Base-by-base conservation (phyloP, 2,113 vertebrate species). In the Menidia beryllina region DNA sequence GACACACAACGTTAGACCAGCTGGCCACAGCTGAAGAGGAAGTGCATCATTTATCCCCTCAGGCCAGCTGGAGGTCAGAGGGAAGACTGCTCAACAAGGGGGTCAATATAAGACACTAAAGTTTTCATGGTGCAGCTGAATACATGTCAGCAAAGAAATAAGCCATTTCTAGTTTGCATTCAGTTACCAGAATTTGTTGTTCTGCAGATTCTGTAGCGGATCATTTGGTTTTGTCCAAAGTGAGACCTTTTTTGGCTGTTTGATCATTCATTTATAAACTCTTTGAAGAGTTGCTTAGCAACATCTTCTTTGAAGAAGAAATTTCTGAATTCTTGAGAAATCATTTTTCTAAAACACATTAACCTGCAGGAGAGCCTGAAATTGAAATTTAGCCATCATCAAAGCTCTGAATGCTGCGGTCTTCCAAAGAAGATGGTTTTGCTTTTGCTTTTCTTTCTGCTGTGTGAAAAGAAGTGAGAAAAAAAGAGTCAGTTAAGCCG, bases 21-120 rank as follows among this genome's bases (percentile, higher is more conserved):
- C 77, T 92, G 90, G 86, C 75, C 83, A 82, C 84, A 91, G 86
- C 80, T 85, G 77, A 85, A 85, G 75, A 81, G 86, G 84, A 90
- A 91, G 81, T 84, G 80, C 83, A 87, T 84, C 60, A 88, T 90
- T 90, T 89, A 67, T 68, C 82, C 75, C 59, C 15, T 21, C 9
- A 2, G 89, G 89, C 90, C 89, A 91, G 23, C 26, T 26, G 17
- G 57, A 81, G 91, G 90, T 92, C 89, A 75, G 50, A 20, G 61
- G 54, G 55, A 84, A 83, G 69, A 84, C 56, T 66, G 77, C 66
- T 25, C 76, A 79, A 84, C 81, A 88, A 89, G 89, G 86, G 17
- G 87, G 82, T 26, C 62, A 69, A 64, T 55, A 60, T 57, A 55
- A 10, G 24, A 59, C 50, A 39, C 30, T 65, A 47, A 54, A 51